These are phyloP conservation scores for Caenorhabditis macrosperma DNA, from an alignment of 2,888 invertebrate species.

Conservation along the genomic window DNA sequence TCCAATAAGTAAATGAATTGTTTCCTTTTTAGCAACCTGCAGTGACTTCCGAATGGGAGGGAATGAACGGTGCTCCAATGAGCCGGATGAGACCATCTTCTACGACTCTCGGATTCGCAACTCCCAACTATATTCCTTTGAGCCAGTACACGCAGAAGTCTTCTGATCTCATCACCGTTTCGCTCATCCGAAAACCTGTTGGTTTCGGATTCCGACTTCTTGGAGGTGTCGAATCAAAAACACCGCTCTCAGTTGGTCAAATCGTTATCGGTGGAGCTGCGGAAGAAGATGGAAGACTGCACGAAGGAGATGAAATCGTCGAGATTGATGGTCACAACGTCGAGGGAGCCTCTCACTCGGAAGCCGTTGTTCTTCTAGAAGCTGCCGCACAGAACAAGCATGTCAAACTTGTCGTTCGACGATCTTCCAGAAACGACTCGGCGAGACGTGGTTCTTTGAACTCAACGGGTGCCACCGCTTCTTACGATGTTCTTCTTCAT, in stretches of 20 bases:
- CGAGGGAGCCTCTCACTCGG: slow-evolving; percentile 89
- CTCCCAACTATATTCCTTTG: slow-evolving; percentile 80
- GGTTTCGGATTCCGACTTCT: slow-evolving; percentile 99
- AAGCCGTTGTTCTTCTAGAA: slow-evolving; percentile 93
- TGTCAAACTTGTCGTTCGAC: slow-evolving; percentile 88
- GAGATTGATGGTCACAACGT: slow-evolving; percentile 88
- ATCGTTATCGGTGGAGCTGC: slow-evolving; percentile 97
- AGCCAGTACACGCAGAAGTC: slow-evolving; percentile 67
- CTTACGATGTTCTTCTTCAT: slow-evolving; percentile 66
- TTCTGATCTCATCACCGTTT: slow-evolving; percentile 86
- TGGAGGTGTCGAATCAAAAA: slow-evolving; percentile 88
- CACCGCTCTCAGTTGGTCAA: slow-evolving; percentile 91
- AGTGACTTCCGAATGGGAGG: slow-evolving; percentile 44
- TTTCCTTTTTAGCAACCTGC: slow-evolving; percentile 50
- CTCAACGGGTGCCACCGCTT: slow-evolving; percentile 13
- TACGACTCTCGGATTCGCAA: slow-evolving; percentile 76
- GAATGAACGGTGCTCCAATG: slow-evolving; percentile 7
- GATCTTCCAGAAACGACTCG: slow-evolving; percentile 80
- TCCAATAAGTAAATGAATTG: neutral
- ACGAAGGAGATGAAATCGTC: slow-evolving; percentile 88
- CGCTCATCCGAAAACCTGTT: slow-evolving; percentile 90
- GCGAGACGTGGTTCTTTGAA: slow-evolving; percentile 49
- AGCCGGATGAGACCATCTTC: slow-evolving; percentile 72
- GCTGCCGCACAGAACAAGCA: slow-evolving; percentile 90
- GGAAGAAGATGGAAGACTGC: slow-evolving; percentile 90